Percentiles rank a stretch among this genome's conserved stretches.
These are phyloP conservation scores for Tortricodes alternella DNA, from an alignment of 2,888 invertebrate genomes.

Conservation along the genomic window DNA sequence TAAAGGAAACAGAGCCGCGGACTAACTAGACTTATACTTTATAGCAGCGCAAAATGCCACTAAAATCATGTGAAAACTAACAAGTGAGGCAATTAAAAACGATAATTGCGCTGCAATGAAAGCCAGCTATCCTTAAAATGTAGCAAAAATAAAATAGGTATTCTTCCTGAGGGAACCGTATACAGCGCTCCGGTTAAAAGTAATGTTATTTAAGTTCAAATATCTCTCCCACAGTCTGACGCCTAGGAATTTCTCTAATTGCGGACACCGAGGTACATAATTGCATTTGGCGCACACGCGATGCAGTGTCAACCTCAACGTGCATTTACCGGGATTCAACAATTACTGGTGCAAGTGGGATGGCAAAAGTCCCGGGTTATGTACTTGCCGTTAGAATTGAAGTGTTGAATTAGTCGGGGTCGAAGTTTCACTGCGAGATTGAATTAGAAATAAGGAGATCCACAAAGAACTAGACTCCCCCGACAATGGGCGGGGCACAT, in stretches of 20 bases:
- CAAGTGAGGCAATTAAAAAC: slow-evolving; percentile 33
- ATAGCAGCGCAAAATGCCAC: slow-evolving; percentile 14
- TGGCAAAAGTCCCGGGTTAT: not conserved
- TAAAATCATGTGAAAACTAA: slow-evolving; percentile 30
- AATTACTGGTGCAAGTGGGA: slow-evolving; percentile 13
- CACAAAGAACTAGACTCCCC: too few relatives aligned
- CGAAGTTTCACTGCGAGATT: too few relatives aligned
- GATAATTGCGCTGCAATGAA: slow-evolving; percentile 30
- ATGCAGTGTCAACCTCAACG: slow-evolving; percentile 30
- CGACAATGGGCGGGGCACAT: too few relatives aligned
- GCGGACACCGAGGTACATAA: slow-evolving; percentile 48
- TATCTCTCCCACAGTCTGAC: slow-evolving; percentile 65
- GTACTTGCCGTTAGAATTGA: too few relatives aligned
- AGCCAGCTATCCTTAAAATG: slow-evolving; percentile 34
- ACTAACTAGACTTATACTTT: slow-evolving; percentile 12
- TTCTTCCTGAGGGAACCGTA: slow-evolving; percentile 34
- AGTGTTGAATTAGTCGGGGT: too few relatives aligned
- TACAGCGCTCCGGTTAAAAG: slow-evolving; percentile 36
- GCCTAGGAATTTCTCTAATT: slow-evolving; percentile 64
- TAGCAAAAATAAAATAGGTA: slow-evolving; percentile 35
- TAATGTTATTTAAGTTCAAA: slow-evolving; percentile 49
- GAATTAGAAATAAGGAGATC: too few relatives aligned
- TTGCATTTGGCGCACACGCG: slow-evolving; percentile 42
- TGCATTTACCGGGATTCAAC: slow-evolving; percentile 18
- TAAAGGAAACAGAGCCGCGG: slow-evolving; percentile 10